phyloP scores from a whole-genome alignment of 2,888 invertebrate genomes.

The Zhuqinia jingwanae region DNA sequence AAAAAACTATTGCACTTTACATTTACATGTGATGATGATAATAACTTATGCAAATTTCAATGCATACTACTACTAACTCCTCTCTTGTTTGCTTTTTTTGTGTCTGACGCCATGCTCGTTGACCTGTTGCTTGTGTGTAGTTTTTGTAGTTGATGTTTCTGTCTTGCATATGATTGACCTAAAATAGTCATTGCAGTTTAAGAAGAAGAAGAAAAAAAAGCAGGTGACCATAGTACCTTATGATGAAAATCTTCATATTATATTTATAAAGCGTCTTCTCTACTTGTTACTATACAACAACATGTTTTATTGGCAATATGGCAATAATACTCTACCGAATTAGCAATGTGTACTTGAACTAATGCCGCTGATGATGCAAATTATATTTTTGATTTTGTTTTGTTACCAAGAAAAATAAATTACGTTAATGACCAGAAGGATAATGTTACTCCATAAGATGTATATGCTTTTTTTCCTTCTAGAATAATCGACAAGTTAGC shows the following conservation, averaged over 20 bases:
- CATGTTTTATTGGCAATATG: not conserved
- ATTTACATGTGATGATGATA: conserved; percentile 48
- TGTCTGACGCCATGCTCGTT: conserved; percentile 39
- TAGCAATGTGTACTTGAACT: not conserved
- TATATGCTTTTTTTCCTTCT: too few relatives aligned
- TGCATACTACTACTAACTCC: too few relatives aligned
- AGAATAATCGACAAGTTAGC: too few relatives aligned
- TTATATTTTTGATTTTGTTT: not conserved
- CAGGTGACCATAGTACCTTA: conserved; percentile 14
- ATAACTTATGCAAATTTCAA: conserved; percentile 58
- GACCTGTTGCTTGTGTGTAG: conserved; percentile 48
- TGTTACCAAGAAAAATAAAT: not conserved
- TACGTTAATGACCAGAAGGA: not conserved
- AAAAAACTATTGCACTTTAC: conserved; percentile 44
- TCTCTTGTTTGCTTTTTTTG: conserved; percentile 47
- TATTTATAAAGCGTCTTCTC: too few relatives aligned
- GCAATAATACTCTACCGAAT: not conserved
- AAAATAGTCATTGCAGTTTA: conserved; percentile 59
- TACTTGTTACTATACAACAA: not conserved
- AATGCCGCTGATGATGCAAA: not conserved
- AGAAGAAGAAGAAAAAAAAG: not conserved
- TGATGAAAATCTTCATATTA: too few relatives aligned
- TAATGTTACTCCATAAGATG: too few relatives aligned
- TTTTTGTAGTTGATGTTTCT: not conserved
- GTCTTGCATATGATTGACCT: conserved; percentile 63